Evolutionary conservation across 2,888 invertebrate genomes (phyloP).

Genomic region (Myopa testacea): DNA sequence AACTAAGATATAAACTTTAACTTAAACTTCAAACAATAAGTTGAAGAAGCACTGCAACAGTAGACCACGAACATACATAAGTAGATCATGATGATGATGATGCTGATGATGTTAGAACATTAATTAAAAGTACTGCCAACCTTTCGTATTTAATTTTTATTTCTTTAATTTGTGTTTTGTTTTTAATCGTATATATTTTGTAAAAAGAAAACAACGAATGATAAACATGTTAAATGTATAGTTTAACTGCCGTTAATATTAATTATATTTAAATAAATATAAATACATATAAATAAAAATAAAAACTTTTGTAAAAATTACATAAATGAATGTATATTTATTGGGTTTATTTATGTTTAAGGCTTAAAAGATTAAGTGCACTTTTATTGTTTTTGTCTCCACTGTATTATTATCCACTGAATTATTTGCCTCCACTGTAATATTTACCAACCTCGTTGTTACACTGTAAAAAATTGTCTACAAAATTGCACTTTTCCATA

Average conservation of each 20-base stretch:
- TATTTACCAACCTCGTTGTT: not conserved
- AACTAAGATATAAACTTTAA: not conserved
- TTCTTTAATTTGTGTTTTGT: conserved; percentile 38
- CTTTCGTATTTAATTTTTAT: conserved; percentile 16
- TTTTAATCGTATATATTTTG: conserved; percentile 41
- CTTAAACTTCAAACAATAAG: not conserved
- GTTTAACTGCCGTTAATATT: conserved; percentile 57
- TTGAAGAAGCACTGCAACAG: conserved; percentile 17
- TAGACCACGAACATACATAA: not conserved
- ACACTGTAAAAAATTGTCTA: not conserved
- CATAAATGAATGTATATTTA: conserved; percentile 21
- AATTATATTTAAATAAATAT: conserved; percentile 57
- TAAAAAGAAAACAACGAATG: conserved; percentile 38
- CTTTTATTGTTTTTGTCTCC: not conserved
- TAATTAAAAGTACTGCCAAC: conserved; percentile 24
- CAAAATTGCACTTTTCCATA: not conserved
- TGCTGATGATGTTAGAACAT: not conserved
- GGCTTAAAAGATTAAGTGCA: not conserved
- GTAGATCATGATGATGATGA: not conserved
- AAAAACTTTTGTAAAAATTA: conserved; percentile 48
- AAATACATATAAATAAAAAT: conserved; percentile 49
- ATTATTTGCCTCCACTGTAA: not conserved
- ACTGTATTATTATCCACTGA: not conserved
- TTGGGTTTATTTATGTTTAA: not conserved
- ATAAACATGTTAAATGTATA: conserved; percentile 53